These are phyloP conservation scores for Noctua pronuba DNA, from an alignment of 2,888 invertebrate species.

Conservation along the genomic window DNA sequence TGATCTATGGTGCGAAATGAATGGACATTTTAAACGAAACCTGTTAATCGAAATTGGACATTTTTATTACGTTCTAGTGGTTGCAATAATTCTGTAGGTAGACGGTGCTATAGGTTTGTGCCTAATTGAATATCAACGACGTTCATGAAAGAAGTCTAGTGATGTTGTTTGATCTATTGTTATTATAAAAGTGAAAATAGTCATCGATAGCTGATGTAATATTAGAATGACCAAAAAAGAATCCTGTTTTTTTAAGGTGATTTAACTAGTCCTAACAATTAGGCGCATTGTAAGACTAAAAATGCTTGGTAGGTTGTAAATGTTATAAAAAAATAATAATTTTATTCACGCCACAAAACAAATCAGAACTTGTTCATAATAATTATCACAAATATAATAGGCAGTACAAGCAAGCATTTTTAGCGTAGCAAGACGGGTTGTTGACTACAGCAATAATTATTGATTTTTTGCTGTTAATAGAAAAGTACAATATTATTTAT, in stretches of 20 bases:
- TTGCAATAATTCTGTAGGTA: constrained; percentile 68
- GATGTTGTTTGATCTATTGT: constrained; percentile 57
- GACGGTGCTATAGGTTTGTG: constrained; percentile 81
- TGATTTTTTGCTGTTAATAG: constrained; percentile 37
- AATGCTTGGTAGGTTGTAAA: constrained; percentile 59
- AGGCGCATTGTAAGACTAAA: constrained; percentile 55
- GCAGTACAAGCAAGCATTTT: constrained; percentile 60
- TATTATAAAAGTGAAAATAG: constrained; percentile 45
- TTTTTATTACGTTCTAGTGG: constrained; percentile 44
- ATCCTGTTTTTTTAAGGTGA: constrained; percentile 64
- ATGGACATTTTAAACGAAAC: constrained; percentile 41
- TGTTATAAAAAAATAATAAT: constrained; percentile 16
- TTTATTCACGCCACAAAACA: constrained; percentile 7
- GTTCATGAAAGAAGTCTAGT: constrained; percentile 55
- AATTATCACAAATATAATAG: constrained; percentile 12
- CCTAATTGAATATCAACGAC: constrained; percentile 68
- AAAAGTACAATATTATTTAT: constrained; percentile 57
- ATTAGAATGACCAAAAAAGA: constrained; percentile 64
- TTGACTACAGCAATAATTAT: constrained; percentile 50
- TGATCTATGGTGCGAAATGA: constrained; percentile 32
- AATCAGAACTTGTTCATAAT: constrained; percentile 5
- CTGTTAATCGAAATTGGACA: constrained; percentile 36
- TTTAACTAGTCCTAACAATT: constrained; percentile 70
- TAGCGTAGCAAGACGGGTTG: constrained; percentile 41
- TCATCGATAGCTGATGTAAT: constrained; percentile 44